Evolutionary conservation across 64 coral and sea anemone genomes (phyloP).

Genomic region (Cladopsammia gracilis): DNA sequence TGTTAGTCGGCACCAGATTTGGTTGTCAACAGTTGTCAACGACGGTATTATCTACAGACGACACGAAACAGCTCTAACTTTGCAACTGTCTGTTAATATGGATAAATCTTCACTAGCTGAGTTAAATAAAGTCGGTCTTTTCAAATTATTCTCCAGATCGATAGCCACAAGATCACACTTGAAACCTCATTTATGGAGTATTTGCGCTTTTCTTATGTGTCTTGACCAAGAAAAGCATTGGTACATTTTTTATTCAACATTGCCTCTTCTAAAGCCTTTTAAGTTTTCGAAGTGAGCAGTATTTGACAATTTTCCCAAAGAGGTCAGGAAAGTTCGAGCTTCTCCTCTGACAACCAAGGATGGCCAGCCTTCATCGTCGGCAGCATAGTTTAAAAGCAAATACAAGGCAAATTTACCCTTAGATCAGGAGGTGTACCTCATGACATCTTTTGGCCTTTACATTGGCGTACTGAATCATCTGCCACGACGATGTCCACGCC

Average conservation of each 20-base stretch:
- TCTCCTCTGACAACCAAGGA: background rate
- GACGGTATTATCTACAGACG: background rate
- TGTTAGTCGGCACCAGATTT: background rate
- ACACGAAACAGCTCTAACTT: background rate
- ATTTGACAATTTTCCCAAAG: slow-evolving; percentile 1
- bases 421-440: background rate
- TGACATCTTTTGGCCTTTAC: slow-evolving; percentile 24
- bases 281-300: background rate
- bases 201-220: background rate
- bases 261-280: background rate
- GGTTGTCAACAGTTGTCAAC: background rate
- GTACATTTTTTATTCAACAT: slow-evolving; percentile 5
- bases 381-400: background rate
- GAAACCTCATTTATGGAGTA: background rate
- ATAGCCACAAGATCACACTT: background rate
- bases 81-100: slow-evolving; percentile 7
- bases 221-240: background rate
- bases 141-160: background rate
- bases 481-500: background rate
- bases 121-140: slow-evolving; percentile 19
- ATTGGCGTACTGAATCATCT: background rate
- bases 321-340: background rate
- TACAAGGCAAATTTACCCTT: background rate
- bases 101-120: background rate
- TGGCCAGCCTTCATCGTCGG: background rate